These are phyloP conservation scores for Tupaia tana DNA, from an alignment of 2,113 vertebrate genomes.

Conservation along the genomic window DNA sequence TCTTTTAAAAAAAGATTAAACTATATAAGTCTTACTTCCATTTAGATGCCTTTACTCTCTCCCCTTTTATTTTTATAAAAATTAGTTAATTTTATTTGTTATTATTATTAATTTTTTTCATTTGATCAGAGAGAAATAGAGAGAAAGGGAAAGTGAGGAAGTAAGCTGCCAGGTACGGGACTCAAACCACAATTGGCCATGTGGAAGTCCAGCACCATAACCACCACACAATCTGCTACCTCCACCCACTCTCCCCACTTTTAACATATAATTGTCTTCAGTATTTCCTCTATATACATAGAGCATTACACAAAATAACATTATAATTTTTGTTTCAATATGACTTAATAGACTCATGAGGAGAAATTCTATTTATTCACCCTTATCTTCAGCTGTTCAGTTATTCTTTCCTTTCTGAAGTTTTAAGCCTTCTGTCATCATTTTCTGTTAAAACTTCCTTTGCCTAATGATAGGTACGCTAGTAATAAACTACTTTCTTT, in stretches of 20 bases:
- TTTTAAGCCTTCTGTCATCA: background rate
- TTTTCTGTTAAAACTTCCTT: constrained; percentile 6
- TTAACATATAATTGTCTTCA: background rate
- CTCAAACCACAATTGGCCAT: no score
- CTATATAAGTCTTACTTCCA: background rate
- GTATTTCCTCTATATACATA: background rate
- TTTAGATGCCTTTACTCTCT: background rate
- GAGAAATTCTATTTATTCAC: background rate
- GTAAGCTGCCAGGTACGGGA: no score
- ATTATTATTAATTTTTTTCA: no score
- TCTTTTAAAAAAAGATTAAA: no score
- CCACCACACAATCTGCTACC: no score
- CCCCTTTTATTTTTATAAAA: no score
- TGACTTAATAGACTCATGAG: background rate
- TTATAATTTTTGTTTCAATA: background rate
- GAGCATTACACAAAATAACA: background rate
- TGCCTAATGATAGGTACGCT: background rate
- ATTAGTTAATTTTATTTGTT: no score
- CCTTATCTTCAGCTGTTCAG: background rate
- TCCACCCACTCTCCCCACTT: background rate
- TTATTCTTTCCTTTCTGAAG: background rate
- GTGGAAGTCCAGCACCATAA: no score
- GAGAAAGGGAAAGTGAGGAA: no score
- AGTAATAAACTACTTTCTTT: background rate
- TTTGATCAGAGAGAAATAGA: no score